Evolutionary conservation across 1,140 invertebrate genomes (phyloP).

Genomic region (Penaeus chinensis): DNA sequence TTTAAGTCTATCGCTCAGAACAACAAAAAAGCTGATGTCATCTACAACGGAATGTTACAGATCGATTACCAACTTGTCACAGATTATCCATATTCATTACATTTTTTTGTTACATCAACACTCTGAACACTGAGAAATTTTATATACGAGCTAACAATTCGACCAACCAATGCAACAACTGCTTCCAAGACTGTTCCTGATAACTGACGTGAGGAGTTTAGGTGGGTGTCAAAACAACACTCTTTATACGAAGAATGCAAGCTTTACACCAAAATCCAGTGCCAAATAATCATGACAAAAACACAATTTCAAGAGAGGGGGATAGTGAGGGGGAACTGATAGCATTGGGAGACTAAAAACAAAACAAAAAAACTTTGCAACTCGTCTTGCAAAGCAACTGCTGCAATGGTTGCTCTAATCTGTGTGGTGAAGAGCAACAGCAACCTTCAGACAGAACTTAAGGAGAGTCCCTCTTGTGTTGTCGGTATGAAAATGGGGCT

Average conservation of each 20-base stretch:
- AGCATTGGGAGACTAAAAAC: background rate
- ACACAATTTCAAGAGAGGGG: background rate
- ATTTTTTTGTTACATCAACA: conserved; percentile 40
- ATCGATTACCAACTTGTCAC: conserved; percentile 36
- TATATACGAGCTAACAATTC: conserved; percentile 39
- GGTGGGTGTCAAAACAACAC: no score
- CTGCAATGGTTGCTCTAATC: conserved; percentile 20
- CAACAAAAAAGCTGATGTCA: conserved; percentile 38
- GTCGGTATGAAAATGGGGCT: conserved; percentile 22
- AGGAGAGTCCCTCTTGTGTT: conserved; percentile 14
- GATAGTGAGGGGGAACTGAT: background rate
- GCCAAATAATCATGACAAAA: background rate
- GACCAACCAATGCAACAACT: conserved; percentile 28
- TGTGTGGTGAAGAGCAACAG: conserved; percentile 29
- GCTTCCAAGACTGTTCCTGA: background rate
- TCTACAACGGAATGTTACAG: conserved; percentile 59
- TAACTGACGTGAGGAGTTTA: background rate
- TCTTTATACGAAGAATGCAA: no score
- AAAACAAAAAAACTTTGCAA: background rate
- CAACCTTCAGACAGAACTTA: conserved; percentile 16
- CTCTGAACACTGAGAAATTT: conserved; percentile 46
- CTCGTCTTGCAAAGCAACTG: conserved; percentile 12
- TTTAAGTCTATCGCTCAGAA: conserved; percentile 42
- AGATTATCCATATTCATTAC: conserved; percentile 44
- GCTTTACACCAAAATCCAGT: no score